These are phyloP conservation scores for Echeneis naucrates DNA, from an alignment of 2,797 vertebrate genomes.

Conservation along the genomic window DNA sequence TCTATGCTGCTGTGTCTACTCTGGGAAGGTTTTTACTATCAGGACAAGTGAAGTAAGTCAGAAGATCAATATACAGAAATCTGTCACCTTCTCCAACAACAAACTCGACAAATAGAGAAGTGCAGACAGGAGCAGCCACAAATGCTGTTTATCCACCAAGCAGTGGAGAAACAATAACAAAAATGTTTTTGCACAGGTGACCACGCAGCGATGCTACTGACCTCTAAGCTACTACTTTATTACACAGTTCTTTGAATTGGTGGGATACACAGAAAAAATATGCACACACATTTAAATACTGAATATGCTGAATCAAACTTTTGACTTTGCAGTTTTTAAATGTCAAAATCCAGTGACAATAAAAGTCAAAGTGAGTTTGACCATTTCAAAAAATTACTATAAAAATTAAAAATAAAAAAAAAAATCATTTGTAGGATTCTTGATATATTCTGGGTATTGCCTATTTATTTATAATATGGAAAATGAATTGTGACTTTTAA, in stretches of 20 bases:
- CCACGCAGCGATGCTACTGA: no score
- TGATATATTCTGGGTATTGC: not conserved
- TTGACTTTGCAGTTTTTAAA: not conserved
- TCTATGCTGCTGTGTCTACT: not conserved
- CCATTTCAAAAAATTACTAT: not conserved
- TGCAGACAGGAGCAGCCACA: conserved; percentile 20
- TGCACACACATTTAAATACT: not conserved
- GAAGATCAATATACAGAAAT: conserved; percentile 52
- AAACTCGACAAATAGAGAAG: conserved; percentile 24
- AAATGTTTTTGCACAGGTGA: not conserved
- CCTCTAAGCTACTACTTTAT: no score
- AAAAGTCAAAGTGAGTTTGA: no score
- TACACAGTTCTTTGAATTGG: no score
- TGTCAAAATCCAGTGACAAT: no score
- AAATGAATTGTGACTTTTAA: no score
- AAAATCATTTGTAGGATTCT: no score
- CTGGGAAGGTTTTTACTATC: not conserved
- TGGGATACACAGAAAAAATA: no score
- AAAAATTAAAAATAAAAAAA: no score
- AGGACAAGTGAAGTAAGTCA: conserved; percentile 13
- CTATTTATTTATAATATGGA: not conserved
- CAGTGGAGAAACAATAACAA: not conserved
- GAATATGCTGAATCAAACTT: not conserved
- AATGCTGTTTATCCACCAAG: conserved; percentile 41
- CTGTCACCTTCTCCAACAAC: conserved; percentile 33